Evolutionary conservation across 92 coral and sea anemone species (phyloP), one percentile per base, ranked within the genome.

Genomic region (Phymanthus crucifer): DNA sequence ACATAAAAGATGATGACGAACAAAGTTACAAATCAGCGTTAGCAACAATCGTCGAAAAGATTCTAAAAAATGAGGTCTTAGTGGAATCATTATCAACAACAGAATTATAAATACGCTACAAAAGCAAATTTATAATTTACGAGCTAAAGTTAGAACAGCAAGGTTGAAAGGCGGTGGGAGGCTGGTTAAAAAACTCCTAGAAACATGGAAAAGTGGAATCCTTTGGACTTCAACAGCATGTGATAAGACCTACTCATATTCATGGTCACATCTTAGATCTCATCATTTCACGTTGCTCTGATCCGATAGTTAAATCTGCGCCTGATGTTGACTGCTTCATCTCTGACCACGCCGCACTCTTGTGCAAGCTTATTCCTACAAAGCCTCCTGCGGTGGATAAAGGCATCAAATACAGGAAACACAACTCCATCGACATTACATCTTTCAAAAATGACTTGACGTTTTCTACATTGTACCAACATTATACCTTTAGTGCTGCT

Each of bases 81-180:
- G 27, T 8, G 83, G 83, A 56, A 32, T 79, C 9, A 43, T 34
- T 26, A 6, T 79, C 32, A 79, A 79, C 47, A 66, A 34, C 40
- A 40, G 83, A 66, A 79, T 79, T 40, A 10, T 66, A 40, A 79
- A 68, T 67, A 77, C 54, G 14, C 33, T 79, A 16, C 36, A 79
- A 50, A 79, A 26, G 9, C 65, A 79, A 38, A 79, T 79, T 79
- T 79, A 71, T 33, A n/a, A 66, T 33, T 27, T 27, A 66, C 23
- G 12, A 26, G 38, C 71, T 2, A 27, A 27, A 52, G 58, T 16
- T 52, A 52, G 24, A 52, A 4, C 58, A 52, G 58, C 58, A 52
- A 1, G 58, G 58, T 16, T 52, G 7, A 52, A 52, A 16, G 58
- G 58, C 58, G 58, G 58, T 4, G 58, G 58, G 24, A 52, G 58